A percentile compares a stretch with the other conserved stretches of the same genome.
phyloP scores from a whole-genome alignment of 1,140 invertebrate genomes.

The Drosophila ficusphila region DNA sequence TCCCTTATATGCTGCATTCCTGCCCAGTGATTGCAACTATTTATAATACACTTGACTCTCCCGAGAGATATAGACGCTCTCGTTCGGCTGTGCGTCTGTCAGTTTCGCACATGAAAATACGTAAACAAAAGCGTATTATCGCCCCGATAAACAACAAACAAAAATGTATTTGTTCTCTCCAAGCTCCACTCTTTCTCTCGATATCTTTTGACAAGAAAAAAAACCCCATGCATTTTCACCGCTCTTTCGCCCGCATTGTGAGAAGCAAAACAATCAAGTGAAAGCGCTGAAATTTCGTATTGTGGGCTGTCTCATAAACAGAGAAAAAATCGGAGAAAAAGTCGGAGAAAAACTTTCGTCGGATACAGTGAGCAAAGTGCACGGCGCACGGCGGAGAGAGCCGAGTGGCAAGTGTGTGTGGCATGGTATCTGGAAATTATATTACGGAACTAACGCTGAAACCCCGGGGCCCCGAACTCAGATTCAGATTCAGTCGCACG shows the following conservation, averaged over 20 bases:
- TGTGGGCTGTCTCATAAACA: conserved; percentile 42
- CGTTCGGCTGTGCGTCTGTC: conserved; percentile 19
- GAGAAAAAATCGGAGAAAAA: conserved; percentile 13
- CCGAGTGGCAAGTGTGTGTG: background rate
- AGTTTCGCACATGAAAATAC: conserved; percentile 72
- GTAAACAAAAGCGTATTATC: conserved; percentile 74
- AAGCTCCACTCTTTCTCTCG: conserved; percentile 15
- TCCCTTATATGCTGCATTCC: conserved; percentile 55
- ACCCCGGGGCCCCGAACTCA: conserved; percentile 55
- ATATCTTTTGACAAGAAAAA: no score
- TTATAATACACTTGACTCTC: conserved; percentile 35
- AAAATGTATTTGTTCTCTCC: conserved; percentile 50
- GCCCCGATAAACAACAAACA: conserved; percentile 76
- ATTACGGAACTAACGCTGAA: conserved; percentile 60
- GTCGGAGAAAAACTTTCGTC: conserved; percentile 56
- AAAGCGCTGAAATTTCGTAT: conserved; percentile 71
- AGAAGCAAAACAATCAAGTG: conserved; percentile 74
- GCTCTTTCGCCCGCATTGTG: conserved; percentile 67
- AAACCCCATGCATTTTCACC: conserved; percentile 26
- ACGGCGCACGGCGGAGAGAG: conserved; percentile 66
- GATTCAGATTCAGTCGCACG: conserved; percentile 29
- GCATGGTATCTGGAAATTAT: conserved; percentile 56
- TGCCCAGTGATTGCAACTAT: conserved; percentile 60
- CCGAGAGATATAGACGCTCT: background rate
- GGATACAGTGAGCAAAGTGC: conserved; percentile 72